phyloP scores from a whole-genome alignment of 2,797 vertebrate genomes.

The Labroides dimidiatus region DNA sequence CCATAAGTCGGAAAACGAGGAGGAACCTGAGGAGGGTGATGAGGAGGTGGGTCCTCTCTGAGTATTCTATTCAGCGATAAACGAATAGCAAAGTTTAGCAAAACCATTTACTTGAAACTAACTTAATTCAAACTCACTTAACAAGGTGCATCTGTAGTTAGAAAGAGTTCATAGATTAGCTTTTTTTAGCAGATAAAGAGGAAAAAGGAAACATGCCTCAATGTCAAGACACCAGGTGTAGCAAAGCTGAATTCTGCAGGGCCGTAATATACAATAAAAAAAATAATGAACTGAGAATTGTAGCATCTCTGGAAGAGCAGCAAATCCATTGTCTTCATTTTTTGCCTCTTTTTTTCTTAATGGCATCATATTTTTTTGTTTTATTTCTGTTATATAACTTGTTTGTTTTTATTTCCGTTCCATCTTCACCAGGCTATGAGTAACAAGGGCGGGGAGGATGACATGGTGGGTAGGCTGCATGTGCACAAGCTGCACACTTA shows the following conservation, averaged over 20 bases:
- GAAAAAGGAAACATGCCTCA: too few relatives aligned
- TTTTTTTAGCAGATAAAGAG: too few relatives aligned
- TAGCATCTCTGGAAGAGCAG: not conserved
- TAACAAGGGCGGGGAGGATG: constrained; percentile 72
- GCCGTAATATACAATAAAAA: too few relatives aligned
- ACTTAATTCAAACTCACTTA: too few relatives aligned
- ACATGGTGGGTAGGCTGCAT: constrained; percentile 75
- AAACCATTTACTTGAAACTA: too few relatives aligned
- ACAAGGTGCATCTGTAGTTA: too few relatives aligned
- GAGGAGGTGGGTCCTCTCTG: constrained; percentile 82
- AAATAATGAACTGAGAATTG: not conserved
- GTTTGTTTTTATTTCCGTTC: constrained; percentile 15
- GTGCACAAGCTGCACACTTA: constrained; percentile 3
- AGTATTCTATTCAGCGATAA: not conserved
- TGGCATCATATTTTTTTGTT: constrained; percentile 14
- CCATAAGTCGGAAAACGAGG: constrained; percentile 82
- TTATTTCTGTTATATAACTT: constrained; percentile 10
- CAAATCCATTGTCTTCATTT: too few relatives aligned
- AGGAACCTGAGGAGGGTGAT: constrained; percentile 79
- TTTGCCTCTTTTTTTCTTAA: not conserved
- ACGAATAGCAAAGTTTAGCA: too few relatives aligned
- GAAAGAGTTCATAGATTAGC: too few relatives aligned
- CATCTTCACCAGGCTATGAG: constrained; percentile 57
- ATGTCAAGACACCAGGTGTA: too few relatives aligned
- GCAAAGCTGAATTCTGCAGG: too few relatives aligned